These are phyloP conservation scores for Anarhynchus alexandrinus DNA, from an alignment of 2,113 vertebrate species.

Conservation along the genomic window DNA sequence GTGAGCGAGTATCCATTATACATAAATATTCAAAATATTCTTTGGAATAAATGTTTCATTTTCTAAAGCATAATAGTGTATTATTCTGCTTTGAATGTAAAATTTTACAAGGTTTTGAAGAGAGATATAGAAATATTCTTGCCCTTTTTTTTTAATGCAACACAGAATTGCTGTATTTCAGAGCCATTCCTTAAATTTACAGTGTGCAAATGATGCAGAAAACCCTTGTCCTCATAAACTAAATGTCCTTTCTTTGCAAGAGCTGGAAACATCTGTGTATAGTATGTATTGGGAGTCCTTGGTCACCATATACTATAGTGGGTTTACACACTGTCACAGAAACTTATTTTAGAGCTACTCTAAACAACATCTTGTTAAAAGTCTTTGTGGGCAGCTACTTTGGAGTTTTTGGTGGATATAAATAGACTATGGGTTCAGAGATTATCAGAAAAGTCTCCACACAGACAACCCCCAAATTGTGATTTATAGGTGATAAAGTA, in stretches of 20 bases:
- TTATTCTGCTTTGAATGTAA: neutral
- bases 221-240: neutral
- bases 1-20: neutral
- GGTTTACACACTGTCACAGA: neutral
- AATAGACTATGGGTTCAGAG: neutral
- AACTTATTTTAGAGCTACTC: neutral
- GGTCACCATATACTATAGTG: neutral
- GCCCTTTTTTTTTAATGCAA: neutral
- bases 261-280: neutral
- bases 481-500: neutral
- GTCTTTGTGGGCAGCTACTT: neutral
- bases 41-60: neutral
- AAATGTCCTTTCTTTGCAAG: neutral
- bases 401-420: neutral
- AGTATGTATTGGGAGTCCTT: neutral
- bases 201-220: neutral
- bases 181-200: neutral
- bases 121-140: neutral
- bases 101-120: neutral
- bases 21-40: neutral
- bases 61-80: neutral
- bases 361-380: neutral
- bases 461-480: neutral
- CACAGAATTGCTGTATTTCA: neutral
- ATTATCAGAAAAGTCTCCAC: neutral